Base-by-base conservation (phyloP, 1,140 invertebrate genomes). In the Diplogasteroides magnus region DNA sequence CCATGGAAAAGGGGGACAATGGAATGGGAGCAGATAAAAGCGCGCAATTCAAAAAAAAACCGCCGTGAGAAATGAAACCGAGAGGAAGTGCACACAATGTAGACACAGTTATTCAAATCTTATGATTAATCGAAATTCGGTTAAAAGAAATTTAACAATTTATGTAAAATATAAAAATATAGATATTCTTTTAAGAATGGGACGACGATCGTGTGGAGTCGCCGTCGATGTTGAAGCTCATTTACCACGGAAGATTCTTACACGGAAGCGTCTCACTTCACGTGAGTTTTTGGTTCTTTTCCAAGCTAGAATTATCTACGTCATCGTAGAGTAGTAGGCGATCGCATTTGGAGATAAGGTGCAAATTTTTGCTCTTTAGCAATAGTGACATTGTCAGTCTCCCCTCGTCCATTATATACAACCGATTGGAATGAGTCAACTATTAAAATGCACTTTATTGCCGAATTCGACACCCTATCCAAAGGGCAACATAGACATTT, bases 211-310 rank as follows among this genome's bases (percentile, higher is more conserved):
- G 90, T 76, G 92, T 97, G 71, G 90, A 92, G 67, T 91, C 93
- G 85, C 92, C 94, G 69, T 94, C 97, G 87, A 97, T 98, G 85
- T 87, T 98, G 76, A 90, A 96, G 82, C 89, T 98, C 82, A 98
- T 98, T 83, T 98, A 98, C 87, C 96, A 98, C 87, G 96, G 96
- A 73, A 89, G 95, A 78, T 98, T 98, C 88, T 88, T 98, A 80
- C 95, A 98, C 87, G 96, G 94, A 85, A 98, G 97, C 87, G 95
- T 98, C 78, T 98, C 94, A 77, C 88, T 85, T 73, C 61, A 78
- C 85, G 95, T 48, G 19, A 11, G n/a, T n/a, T n/a, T n/a, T n/a
- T n/a, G n/a, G n/a, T n/a, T n/a, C n/a, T n/a, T n/a, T n/a, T n/a
- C n/a, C n/a, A n/a, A n/a, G n/a, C n/a, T n/a, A n/a, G n/a, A n/a